Evolutionary conservation across 2,888 invertebrate species (phyloP), one percentile per base, ranked within the genome.

Genomic region (Torymus auratus): DNA sequence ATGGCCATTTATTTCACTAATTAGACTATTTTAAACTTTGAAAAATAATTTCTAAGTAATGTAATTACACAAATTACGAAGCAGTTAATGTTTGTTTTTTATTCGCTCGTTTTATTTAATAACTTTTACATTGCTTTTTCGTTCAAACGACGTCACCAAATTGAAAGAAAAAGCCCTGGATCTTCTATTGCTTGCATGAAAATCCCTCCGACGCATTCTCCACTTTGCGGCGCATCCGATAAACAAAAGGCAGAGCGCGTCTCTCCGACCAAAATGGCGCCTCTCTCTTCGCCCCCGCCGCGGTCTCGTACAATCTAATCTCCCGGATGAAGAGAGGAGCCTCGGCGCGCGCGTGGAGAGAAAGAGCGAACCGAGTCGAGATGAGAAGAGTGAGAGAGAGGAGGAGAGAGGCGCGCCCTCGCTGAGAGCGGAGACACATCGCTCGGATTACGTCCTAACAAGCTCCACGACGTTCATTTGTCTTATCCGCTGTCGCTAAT

Each of bases 381-480:
- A 41, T 41, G 41, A 41, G 41, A 41, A 41, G 41, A 17, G 23
- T 41, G 71, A 23, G 17, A 15, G 28, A 23, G 14, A 28, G 28
- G 3, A 4, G 3, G 28, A 7, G 41, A 41, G 41, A 41, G 1
- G 20, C 20, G 20, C 20, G 20, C 20, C 20, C 20, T 20, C 20
- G 20, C 20, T 20, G 41, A 41, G 41, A 41, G 41, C 5, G n/a
- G 52, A 81, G 73, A 78, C 75, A 65, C 82, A 70, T 82, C 80
- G 58, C 74, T 80, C 74, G 78, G 82, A 82, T 82, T 82, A 80
- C 82, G 82, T 73, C 70, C 89, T 91, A 91, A 91, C 90, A 90
- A 90, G 90, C 90, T 89, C 85, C 89, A 86, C 89, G 88, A 89
- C 90, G 88, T 90, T 90, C 90, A 90, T 91, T 90, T 91, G 90